Base-by-base conservation (phyloP, 2,113 vertebrate species). In the Phaethornis superciliosus region DNA sequence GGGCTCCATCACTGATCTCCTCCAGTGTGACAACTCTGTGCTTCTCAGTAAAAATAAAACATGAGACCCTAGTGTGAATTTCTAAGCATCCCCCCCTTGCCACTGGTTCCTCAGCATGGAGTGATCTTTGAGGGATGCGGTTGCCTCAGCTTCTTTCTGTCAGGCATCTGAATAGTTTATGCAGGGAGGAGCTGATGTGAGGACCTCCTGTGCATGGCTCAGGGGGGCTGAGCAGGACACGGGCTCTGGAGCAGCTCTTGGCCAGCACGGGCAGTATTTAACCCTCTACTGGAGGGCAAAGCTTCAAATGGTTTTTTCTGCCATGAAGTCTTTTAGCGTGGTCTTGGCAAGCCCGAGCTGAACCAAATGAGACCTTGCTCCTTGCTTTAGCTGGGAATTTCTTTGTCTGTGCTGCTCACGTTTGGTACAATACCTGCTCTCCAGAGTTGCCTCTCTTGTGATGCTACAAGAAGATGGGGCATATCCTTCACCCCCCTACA, bases 71-170 rank as follows among this genome's bases (percentile, higher is more conserved):
- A 8, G 82, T 2, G 85, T 78, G 94, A 88, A 52, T 80, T 88
- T 85, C 93, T 76, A n/a, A 93, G 88, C 67, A 2, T 32, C 40
- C 15, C 15, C 60, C 32, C 59, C 22, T 46, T 9, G 75, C 62
- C 0, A 2, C 28, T 0, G 0, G 69, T 59, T 89, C 60, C 65
- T 58, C 2, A 0, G 47, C 58, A 4, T 70, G 0, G 7, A 55
- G 76, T 3, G 70, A 55, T 24, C 62, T 94, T 71, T 21, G 85
- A 93, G 78, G 60, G 56, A n/a, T 0, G 1, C 2, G 5, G 3
- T 6, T 58, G 54, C 49, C 69, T 65, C 2, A 60, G 30, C 27
- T 93, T 35, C 0, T 47, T 69, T 56, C 26, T 27, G 30, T 33
- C 0, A 2, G 44, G 74, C 21, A 15, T 19, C 51, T 55, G 7